A percentile compares a stretch with the other conserved stretches of the same genome.
These are phyloP conservation scores for Malurus cyaneus DNA, from an alignment of 2,113 vertebrate genomes.

Conservation along the genomic window DNA sequence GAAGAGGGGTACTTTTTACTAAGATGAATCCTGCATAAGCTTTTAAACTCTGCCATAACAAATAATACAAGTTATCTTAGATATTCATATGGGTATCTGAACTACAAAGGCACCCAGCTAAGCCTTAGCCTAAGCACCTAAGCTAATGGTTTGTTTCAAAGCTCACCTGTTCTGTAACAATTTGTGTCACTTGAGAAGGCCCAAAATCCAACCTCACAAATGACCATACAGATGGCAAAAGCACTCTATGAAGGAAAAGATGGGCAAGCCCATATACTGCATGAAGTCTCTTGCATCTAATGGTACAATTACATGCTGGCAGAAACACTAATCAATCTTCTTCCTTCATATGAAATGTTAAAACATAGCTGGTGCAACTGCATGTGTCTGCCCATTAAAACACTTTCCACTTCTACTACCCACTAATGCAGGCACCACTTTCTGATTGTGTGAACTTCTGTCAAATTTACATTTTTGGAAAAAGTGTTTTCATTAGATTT, in stretches of 20 bases:
- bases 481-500: background rate
- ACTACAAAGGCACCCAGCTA: background rate
- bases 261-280: background rate
- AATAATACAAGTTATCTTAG: background rate
- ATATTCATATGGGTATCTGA: background rate
- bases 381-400: background rate
- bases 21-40: accelerated
- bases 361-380: background rate
- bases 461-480: background rate
- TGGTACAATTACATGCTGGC: background rate
- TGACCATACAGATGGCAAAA: background rate
- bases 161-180: background rate
- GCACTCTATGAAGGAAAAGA: background rate
- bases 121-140: too few species aligned
- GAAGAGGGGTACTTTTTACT: background rate
- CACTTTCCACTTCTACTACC: background rate
- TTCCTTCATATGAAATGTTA: background rate
- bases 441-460: background rate
- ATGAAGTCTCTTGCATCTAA: background rate
- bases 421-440: background rate
- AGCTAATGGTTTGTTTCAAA: background rate
- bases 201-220: background rate
- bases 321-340: background rate
- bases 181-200: background rate
- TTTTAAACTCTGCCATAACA: background rate